Evolutionary conservation across 2,797 vertebrate genomes (phyloP).

Genomic region (Poeciliopsis paucimaculata): DNA sequence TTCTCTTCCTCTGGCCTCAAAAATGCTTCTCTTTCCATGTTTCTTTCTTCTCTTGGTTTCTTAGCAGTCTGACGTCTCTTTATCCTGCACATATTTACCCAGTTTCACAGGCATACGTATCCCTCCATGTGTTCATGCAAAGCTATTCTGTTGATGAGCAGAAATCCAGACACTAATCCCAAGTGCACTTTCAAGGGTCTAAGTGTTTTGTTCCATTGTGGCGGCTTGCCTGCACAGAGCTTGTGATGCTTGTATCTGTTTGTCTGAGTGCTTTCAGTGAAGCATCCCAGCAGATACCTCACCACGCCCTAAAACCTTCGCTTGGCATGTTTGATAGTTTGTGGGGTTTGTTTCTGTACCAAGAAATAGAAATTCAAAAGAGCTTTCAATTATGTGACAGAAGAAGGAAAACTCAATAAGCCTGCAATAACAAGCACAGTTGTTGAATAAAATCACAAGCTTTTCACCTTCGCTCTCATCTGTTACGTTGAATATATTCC

Average conservation of each 20-base stretch:
- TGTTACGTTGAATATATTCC: not conserved
- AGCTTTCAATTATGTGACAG: not conserved
- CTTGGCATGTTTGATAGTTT: not conserved
- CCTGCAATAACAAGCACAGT: not conserved
- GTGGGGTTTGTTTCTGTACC: not conserved
- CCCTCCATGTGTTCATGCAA: not conserved
- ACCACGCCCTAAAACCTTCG: not conserved
- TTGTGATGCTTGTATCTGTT: not conserved
- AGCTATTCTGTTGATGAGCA: not conserved
- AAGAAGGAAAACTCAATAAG: not conserved
- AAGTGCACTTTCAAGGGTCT: not conserved
- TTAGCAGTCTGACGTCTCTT: not conserved
- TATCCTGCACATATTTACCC: not conserved
- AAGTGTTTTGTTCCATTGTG: not conserved
- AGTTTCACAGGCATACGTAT: not conserved
- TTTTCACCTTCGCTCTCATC: not conserved
- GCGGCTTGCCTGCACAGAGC: not conserved
- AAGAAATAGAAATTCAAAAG: not conserved
- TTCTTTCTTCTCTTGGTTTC: not conserved
- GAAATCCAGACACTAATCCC: not conserved
- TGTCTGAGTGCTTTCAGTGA: not conserved
- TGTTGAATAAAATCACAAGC: not conserved
- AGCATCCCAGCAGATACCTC: not conserved
- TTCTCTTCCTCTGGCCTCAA: not conserved
- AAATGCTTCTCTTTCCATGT: not conserved